Evolutionary conservation across 2,888 invertebrate species (phyloP), one percentile per base, ranked within the genome.

Genomic region (Diarsia dahlii): DNA sequence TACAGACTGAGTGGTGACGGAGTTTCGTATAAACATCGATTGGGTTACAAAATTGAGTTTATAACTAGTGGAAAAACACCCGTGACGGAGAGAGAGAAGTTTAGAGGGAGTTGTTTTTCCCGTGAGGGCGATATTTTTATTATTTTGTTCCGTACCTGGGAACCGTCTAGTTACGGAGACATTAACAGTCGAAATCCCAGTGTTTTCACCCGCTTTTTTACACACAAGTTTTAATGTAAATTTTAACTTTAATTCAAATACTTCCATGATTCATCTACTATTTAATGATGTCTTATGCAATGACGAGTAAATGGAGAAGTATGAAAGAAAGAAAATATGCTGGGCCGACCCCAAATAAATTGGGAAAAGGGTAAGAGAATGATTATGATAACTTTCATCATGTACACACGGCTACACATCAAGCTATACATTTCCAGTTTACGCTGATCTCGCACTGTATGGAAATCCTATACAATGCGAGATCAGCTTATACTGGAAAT

Each of bases 1-100:
- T 74, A 66, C 45, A 64, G 71, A 66, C 67, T 63, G 28, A 63
- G n/a, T 75, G 23, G 54, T 72, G 64, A 76, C 68, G 62, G 63
- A 56, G 62, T 77, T 76, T 82, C 54, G 70, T 60, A 70, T 78
- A 69, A 77, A 85, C 72, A 69, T 64, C 73, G 66, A 71, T 71
- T 56, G 65, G 23, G 52, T 79, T 76, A 58, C 63, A 54, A 12
- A n/a, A 69, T 58, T 50, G 46, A 50, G 34, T 65, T 28, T 34
- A 46, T 46, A 45, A 50, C 45, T 63, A 13, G 34, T 34, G 18
- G 34, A 60, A 34, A 60, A 60, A 60, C 34, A 60, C 18, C 18
- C 18, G 18, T 10, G 18, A 34, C 34, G 4, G n/a, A n/a, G n/a
- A n/a, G n/a, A n/a, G n/a, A n/a, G n/a, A 34, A 60, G 0, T 0